Evolutionary conservation across 1,140 invertebrate genomes (phyloP).

Genomic region (Habropoda laboriosa): DNA sequence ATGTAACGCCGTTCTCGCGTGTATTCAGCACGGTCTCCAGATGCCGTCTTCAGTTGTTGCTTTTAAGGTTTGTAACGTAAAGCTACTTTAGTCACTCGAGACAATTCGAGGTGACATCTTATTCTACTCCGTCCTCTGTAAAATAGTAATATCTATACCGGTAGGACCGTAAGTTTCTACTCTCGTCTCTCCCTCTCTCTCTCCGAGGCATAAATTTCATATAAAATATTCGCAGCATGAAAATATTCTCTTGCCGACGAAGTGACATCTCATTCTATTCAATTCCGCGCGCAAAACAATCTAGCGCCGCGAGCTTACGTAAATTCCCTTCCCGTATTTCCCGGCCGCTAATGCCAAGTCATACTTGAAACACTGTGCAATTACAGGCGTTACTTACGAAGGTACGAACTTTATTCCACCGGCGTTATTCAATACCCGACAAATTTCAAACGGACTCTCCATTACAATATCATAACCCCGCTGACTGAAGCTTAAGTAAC

Average conservation of each 20-base stretch:
- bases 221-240: conserved; percentile 25
- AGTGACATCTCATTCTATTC: conserved; percentile 32
- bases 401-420: not conserved
- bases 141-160: conserved; percentile 47
- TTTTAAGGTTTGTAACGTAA: conserved; percentile 46
- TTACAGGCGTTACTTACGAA: not conserved
- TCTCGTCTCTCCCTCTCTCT: not conserved
- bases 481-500: too few species aligned
- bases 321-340: conserved; percentile 6
- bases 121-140: conserved; percentile 39
- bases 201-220: conserved; percentile 16
- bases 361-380: conserved; percentile 7
- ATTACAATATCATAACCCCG: too few species aligned
- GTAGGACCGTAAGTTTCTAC: conserved; percentile 5
- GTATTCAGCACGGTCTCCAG: conserved; percentile 7
- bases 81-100: conserved; percentile 40
- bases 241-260: conserved; percentile 22
- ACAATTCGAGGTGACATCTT: conserved; percentile 46
- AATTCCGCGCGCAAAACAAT: conserved; percentile 16
- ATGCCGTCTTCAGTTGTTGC: conserved; percentile 9
- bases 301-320: not conserved
- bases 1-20: conserved; percentile 6
- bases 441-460: too few species aligned
- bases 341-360: not conserved
- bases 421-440: conserved; percentile 1